These are phyloP conservation scores for Synergus gifuensis DNA, from an alignment of 2,888 invertebrate genomes.

Conservation along the genomic window DNA sequence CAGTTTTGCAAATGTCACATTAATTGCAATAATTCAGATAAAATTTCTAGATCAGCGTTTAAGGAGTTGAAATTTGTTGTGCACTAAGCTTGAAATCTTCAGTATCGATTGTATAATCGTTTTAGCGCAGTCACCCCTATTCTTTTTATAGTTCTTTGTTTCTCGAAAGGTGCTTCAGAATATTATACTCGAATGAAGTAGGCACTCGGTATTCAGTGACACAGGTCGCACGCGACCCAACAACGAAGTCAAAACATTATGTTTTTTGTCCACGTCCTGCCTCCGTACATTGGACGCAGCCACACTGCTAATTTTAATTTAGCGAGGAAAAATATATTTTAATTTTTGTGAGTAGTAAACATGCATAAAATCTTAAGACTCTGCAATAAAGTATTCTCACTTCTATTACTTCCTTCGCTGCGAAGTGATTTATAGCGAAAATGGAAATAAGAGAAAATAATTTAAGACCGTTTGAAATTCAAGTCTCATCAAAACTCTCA, in stretches of 20 bases:
- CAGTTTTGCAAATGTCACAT: too few species aligned
- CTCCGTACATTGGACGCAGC: constrained; percentile 31
- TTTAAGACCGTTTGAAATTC: neutral
- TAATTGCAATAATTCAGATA: too few species aligned
- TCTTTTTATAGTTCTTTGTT: constrained; percentile 64
- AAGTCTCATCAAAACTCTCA: neutral
- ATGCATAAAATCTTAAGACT: neutral
- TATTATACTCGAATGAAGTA: constrained; percentile 50
- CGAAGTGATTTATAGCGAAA: neutral
- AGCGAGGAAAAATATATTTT: neutral
- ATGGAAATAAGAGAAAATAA: neutral
- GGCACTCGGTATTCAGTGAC: constrained; percentile 48
- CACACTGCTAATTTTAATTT: constrained; percentile 41
- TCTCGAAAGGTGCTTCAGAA: constrained; percentile 61
- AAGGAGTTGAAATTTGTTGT: constrained; percentile 2
- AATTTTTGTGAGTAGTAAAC: neutral
- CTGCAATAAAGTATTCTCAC: constrained; percentile 7
- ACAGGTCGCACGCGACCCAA: constrained; percentile 54
- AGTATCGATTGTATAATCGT: constrained; percentile 64
- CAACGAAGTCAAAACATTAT: constrained; percentile 52
- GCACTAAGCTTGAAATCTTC: constrained; percentile 35
- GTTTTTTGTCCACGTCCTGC: constrained; percentile 36
- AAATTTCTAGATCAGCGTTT: neutral
- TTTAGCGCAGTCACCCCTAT: constrained; percentile 65
- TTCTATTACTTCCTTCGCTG: neutral